Evolutionary conservation across 1,140 invertebrate genomes (phyloP), one percentile per base, ranked within the genome.

Genomic region (Cecropterus lyciades): DNA sequence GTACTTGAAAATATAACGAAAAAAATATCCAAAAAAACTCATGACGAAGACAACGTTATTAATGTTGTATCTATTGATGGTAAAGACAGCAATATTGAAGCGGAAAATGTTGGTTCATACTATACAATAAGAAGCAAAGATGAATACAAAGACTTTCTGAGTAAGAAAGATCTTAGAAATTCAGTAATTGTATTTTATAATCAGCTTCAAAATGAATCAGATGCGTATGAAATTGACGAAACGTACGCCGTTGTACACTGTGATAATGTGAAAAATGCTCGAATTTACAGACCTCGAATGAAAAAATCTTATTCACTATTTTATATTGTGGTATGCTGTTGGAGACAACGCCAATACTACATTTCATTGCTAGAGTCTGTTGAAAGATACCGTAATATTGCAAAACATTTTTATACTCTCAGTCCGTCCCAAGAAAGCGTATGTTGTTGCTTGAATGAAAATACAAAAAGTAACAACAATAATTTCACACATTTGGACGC

Each of bases 171-270:
- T 33, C 30, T 33, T 33, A 8, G 9, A 33, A 33, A 33, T 8
- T 9, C 30, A 33, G 9, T 33, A 7, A 33, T 33, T 10, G 30
- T 33, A 33, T 33, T 33, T 33, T 33, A 33, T 33, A 33, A 33
- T 8, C 6, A 9, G 3, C 7, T 9, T 16, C n/a, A 10, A 11
- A 10, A 59, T 3, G 42, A 59, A 1, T 30, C 46, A 30, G 56
- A 59, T 13, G 56, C 56, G 1, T 59, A 59, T 59, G 42, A 46
- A 27, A 59, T 59, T 45, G 20, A 15, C 8, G 20, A 43, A 45
- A 4, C 6, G n/a, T 57, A 27, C 42, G 10, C 13, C 4, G 13
- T 57, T 11, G 20, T 13, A 27, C 9, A 43, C 3, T 14, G 3
- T 27, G 6, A 14, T 4, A 45, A 3, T 14, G 27, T 13, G 1